phyloP scores from a whole-genome alignment of 2,113 vertebrate species.

The Prolemur simus region DNA sequence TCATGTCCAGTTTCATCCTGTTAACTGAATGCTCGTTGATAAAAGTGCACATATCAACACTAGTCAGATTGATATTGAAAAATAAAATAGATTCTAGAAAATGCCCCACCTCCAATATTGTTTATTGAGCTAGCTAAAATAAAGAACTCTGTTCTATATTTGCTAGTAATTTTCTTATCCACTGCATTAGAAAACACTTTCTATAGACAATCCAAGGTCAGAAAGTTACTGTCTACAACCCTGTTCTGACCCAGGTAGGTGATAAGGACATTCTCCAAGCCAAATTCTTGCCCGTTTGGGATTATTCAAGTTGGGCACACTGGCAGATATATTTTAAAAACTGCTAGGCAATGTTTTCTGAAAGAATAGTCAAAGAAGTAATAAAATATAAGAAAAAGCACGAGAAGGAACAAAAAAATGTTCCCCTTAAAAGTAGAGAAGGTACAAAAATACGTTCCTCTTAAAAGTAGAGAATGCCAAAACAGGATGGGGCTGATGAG shows the following conservation, averaged over 20 bases:
- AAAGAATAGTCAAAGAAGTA: conserved; percentile 32
- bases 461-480: conserved; percentile 57
- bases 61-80: conserved; percentile 30
- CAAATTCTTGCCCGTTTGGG: conserved; percentile 43
- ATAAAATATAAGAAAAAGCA: conserved; percentile 33
- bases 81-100: conserved; percentile 57
- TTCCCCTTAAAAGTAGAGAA: background rate
- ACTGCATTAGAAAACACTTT: conserved; percentile 3
- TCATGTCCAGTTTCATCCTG: conserved; percentile 58
- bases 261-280: background rate
- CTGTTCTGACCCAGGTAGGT: background rate
- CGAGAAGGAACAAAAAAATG: background rate
- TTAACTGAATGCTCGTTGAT: conserved; percentile 58
- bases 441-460: conserved; percentile 3
- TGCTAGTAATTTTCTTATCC: conserved; percentile 3
- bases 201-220: conserved; percentile 8
- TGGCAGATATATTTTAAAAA: conserved; percentile 25
- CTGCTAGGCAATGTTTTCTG: background rate
- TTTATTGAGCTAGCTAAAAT: conserved; percentile 48
- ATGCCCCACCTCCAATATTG: background rate
- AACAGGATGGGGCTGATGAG: conserved; percentile 57
- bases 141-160: background rate
- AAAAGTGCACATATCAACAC: conserved; percentile 51
- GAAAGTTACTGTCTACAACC: background rate
- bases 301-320: conserved; percentile 12